phyloP scores from a whole-genome alignment of 2,113 vertebrate genomes.

The Nyctereutes procyonoides region DNA sequence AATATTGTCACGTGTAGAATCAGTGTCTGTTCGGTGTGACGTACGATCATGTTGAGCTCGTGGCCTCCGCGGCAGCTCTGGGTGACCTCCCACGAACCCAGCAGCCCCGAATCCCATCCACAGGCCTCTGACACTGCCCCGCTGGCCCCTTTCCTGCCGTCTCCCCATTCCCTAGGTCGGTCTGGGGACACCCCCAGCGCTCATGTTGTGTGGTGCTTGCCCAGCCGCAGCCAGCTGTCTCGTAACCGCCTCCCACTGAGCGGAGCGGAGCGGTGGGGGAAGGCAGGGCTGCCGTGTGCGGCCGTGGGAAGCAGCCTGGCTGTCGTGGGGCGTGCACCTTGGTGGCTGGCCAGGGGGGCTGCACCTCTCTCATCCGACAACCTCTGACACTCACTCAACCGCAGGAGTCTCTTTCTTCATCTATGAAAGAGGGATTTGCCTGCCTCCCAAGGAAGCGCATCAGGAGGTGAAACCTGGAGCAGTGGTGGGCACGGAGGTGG shows the following conservation, averaged over 20 bases:
- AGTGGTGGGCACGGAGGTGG: not conserved
- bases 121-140: not conserved
- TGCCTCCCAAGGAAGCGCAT: not conserved
- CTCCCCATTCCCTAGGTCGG: not conserved
- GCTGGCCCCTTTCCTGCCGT: not conserved
- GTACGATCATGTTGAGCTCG: fast-evolving
- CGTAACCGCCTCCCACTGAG: not conserved
- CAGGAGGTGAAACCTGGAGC: not conserved
- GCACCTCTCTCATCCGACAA: not conserved
- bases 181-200: not conserved
- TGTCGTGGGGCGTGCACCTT: fast-evolving
- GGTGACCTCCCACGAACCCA: fast-evolving
- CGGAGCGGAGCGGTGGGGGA: not conserved
- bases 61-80: not conserved
- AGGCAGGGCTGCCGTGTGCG: too few species aligned
- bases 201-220: not conserved
- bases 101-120: fast-evolving
- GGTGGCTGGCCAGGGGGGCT: too few species aligned
- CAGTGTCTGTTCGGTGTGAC: fast-evolving
- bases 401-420: not conserved
- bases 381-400: not conserved
- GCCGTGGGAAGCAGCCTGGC: not conserved
- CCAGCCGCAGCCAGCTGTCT: not conserved
- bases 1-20: fast-evolving
- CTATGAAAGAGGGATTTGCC: not conserved